These are phyloP conservation scores for Lacanobia wlatinum DNA, from an alignment of 2,888 invertebrate species.

Conservation along the genomic window DNA sequence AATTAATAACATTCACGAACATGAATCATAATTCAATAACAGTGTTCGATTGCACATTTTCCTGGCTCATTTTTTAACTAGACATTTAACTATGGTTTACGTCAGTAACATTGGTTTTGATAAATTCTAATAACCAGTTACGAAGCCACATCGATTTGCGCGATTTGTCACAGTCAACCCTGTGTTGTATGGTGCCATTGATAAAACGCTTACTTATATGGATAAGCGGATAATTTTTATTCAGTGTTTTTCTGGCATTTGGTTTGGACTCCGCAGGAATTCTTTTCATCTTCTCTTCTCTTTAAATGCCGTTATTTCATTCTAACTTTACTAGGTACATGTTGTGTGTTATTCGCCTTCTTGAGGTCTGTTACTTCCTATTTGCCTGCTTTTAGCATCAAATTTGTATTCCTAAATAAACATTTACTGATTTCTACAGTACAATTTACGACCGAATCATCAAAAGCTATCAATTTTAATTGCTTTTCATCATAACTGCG, in stretches of 20 bases:
- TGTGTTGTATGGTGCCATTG: constrained; percentile 56
- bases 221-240: constrained; percentile 44
- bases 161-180: constrained; percentile 72
- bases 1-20: constrained; percentile 57
- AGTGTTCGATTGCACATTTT: constrained; percentile 66
- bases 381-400: not conserved
- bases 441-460: constrained; percentile 9
- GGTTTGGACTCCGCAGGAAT: not conserved
- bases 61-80: constrained; percentile 76
- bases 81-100: constrained; percentile 78
- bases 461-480: constrained; percentile 29
- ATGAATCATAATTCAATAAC: constrained; percentile 64
- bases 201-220: constrained; percentile 52
- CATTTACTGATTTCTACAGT: not conserved
- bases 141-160: constrained; percentile 63
- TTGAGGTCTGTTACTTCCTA: not conserved
- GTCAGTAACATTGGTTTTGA: constrained; percentile 76
- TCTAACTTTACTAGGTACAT: not conserved
- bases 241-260: constrained; percentile 9
- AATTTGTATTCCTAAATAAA: constrained; percentile 3
- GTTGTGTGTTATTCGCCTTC: not conserved
- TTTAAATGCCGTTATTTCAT: not conserved
- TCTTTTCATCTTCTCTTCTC: not conserved
- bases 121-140: constrained; percentile 83
- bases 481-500: constrained; percentile 28